A percentile compares a stretch with the other conserved stretches of the same genome.
Evolutionary conservation across 2,113 vertebrate species (phyloP).

Genomic region (Condylura cristata): DNA sequence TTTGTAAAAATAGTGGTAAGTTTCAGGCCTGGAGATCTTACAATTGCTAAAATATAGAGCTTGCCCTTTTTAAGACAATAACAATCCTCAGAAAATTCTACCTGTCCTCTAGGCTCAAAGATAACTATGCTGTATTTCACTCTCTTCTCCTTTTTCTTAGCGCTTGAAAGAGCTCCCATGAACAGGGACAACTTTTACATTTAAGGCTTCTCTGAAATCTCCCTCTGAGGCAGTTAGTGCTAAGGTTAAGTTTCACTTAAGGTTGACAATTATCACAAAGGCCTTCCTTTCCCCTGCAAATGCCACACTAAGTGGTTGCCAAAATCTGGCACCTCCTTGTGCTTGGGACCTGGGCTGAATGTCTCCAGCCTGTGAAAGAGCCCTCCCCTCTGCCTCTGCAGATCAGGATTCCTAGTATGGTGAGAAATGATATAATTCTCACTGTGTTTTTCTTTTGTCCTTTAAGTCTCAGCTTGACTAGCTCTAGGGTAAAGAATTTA

Average conservation of each 20-base stretch:
- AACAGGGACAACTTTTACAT: background rate
- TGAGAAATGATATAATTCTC: background rate
- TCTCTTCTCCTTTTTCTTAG: background rate
- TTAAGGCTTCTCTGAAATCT: background rate
- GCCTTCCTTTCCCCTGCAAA: background rate
- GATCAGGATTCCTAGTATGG: background rate
- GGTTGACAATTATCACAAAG: conserved; percentile 27
- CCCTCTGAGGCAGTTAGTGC: background rate
- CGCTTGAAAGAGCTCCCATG: background rate
- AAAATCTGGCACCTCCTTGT: background rate
- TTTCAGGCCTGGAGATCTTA: background rate
- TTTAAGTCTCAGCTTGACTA: background rate
- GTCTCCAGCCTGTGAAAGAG: background rate
- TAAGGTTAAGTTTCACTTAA: background rate
- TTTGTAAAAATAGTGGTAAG: background rate
- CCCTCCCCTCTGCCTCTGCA: background rate
- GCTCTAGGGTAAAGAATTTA: background rate
- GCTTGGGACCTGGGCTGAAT: background rate
- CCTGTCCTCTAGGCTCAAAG: background rate
- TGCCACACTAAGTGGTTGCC: background rate
- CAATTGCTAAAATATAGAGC: background rate
- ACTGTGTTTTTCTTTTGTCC: background rate
- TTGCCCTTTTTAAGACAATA: background rate
- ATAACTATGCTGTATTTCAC: background rate
- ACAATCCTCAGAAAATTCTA: background rate